Conservation (phyloP, 2,797 vertebrate species). For the Neosalanx taihuensis region DNA sequence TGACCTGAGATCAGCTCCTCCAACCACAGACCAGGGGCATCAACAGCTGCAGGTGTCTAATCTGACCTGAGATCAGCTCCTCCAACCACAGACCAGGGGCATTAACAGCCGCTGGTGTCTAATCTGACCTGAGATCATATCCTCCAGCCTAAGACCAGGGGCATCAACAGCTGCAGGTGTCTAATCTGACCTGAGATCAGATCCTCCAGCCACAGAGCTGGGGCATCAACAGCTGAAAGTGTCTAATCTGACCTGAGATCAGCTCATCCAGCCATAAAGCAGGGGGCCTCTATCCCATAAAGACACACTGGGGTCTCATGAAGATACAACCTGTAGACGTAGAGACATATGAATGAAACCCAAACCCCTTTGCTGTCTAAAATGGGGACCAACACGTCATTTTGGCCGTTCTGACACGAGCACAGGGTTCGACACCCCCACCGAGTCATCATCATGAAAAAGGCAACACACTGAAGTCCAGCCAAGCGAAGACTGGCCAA, state of each 20-base stretch:
- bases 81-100: neutral
- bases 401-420: neutral
- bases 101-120: too few relatives aligned
- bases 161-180: neutral
- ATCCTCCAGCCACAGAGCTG: neutral
- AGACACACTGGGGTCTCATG: neutral
- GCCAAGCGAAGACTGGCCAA: slow-evolving; percentile 27
- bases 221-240: neutral
- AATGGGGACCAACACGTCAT: neutral
- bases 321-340: neutral
- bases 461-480: slow-evolving; percentile 25
- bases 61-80: neutral
- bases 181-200: neutral
- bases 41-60: neutral
- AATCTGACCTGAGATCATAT: too few relatives aligned
- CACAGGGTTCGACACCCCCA: neutral
- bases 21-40: neutral
- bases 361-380: neutral
- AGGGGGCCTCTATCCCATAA: neutral
- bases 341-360: neutral
- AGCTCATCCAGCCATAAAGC: neutral
- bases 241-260: neutral
- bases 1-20: neutral
- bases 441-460: slow-evolving; percentile 42
- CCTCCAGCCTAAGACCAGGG: neutral